A percentile compares a stretch with the other conserved stretches of the same genome.
These are phyloP conservation scores for Leistus spinibarbis DNA, from an alignment of 2,888 invertebrate species.

Conservation along the genomic window DNA sequence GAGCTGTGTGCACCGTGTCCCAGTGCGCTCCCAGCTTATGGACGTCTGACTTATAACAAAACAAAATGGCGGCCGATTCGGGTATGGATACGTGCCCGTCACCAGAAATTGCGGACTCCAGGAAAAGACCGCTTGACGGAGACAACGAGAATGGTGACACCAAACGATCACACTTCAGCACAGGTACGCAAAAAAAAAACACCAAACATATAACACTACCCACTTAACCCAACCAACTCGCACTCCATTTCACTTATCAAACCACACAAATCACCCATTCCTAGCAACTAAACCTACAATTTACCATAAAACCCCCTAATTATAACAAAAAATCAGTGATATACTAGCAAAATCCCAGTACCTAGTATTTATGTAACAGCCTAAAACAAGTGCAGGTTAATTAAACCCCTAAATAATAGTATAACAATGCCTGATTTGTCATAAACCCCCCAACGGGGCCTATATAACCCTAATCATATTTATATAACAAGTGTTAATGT, in stretches of 20 bases:
- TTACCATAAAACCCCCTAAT: no score
- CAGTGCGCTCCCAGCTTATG: constrained; percentile 46
- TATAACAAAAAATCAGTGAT: no score
- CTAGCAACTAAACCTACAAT: no score
- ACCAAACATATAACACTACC: neutral
- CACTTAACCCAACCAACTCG: neutral
- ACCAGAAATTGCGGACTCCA: constrained; percentile 89
- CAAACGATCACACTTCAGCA: constrained; percentile 89
- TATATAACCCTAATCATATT: no score
- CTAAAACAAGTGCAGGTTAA: no score
- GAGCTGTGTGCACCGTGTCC: constrained; percentile 22
- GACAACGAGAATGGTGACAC: constrained; percentile 88
- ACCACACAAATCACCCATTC: no score
- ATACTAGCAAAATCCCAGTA: no score
- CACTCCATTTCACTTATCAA: neutral
- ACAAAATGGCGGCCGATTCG: constrained; percentile 89
- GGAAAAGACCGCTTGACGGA: constrained; percentile 86
- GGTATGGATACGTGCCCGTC: constrained; percentile 94
- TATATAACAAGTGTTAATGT: no score
- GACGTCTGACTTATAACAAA: constrained; percentile 42
- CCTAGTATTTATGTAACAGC: no score
- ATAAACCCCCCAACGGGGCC: neutral
- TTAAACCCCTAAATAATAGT: neutral
- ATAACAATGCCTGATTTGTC: neutral
- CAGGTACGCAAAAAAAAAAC: constrained; percentile 68